Base-by-base conservation (phyloP, 2,113 vertebrate species). In the Muscicapa adusta region DNA sequence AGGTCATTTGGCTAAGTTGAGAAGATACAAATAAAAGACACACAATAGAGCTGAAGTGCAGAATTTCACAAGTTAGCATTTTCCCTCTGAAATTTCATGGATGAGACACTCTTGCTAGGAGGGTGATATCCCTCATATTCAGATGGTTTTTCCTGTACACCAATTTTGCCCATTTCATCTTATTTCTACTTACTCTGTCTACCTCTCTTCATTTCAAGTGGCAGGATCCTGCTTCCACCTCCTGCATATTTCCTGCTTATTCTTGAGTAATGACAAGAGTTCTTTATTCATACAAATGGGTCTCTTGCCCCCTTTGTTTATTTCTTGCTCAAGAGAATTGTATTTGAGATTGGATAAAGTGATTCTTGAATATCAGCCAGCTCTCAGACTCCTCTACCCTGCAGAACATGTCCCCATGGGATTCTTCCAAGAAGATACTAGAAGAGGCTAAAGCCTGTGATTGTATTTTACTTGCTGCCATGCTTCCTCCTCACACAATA, bases 401-500 rank as follows among this genome's bases (percentile, higher is more conserved):
- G 11, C 18, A 50, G 42, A 61, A 33, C 4, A 22, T 8, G 4
- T 28, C 6, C 12, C 22, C 8, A 28, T 22, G 34, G 29, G 9
- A n/a, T 33, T 65, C 14, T 80, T 45, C 67, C 43, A 66, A 72
- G 34, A 71, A 56, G 43, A 51, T 16, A 8, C 8, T 0, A 0
- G 51, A 73, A 36, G 36, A 33, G 33, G 33, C 10, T 51, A 28
- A 57, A 65, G 36, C 12, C 15, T 3, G 1, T 51, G 26, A 13
- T 20, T 24, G 12, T 19, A 9, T 51, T 5, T 73, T 25, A 18
- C 19, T 48, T 57, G 26, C 3, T 72, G 18, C 33, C 15, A 7
- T 51, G 36, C 12, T 58, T 80, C 23, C 14, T 51, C 12, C 43
- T 43, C 0, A 0, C 18, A 50, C 1, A 5, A 17, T 33, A 22